Conservation (phyloP, 2,113 vertebrate genomes). For the Nothoprocta pentlandii region DNA sequence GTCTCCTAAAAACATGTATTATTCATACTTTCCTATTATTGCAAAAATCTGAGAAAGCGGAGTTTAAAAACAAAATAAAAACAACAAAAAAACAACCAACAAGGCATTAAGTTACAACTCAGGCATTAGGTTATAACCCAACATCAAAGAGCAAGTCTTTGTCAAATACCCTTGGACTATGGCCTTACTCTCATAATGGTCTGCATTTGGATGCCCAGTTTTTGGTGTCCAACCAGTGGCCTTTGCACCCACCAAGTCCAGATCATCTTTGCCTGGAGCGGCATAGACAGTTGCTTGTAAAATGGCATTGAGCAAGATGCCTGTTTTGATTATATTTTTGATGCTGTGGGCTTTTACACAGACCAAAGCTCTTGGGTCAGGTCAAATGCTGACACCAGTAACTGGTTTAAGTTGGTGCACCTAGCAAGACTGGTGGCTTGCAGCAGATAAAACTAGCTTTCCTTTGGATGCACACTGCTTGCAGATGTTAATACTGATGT, state of each 20-base stretch:
- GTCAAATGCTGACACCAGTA: background rate
- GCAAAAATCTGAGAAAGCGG: background rate
- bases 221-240: background rate
- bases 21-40: background rate
- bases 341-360: background rate
- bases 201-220: background rate
- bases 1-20: background rate
- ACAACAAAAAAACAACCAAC: background rate
- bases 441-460: background rate
- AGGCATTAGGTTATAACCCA: background rate
- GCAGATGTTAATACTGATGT: accelerated
- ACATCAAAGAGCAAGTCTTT: background rate
- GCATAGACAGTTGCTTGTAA: background rate
- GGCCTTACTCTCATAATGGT: too few species aligned
- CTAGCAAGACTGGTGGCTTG: background rate
- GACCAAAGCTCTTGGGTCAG: background rate
- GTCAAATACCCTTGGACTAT: background rate
- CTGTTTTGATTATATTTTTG: accelerated
- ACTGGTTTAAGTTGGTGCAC: background rate
- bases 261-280: background rate
- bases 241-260: background rate
- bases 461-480: accelerated
- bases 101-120: background rate
- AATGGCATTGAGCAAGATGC: background rate
- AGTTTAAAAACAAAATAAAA: background rate